Conservation (phyloP, 2,113 vertebrate genomes). For the Danio rerio region DNA sequence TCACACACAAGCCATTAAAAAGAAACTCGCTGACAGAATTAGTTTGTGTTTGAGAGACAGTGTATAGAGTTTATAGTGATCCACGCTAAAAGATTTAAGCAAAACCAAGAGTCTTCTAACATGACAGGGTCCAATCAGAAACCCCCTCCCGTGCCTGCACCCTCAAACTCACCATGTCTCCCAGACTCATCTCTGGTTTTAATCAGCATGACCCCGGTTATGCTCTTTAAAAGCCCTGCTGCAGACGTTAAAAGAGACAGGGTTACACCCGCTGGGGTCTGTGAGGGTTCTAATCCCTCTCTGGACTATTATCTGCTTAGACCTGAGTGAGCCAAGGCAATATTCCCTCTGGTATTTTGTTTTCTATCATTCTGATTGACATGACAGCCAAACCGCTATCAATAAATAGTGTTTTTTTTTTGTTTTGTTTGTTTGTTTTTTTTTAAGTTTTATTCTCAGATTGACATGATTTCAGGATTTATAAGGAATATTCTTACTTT, state of each 20-base stretch:
- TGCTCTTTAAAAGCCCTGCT: constrained; percentile 54
- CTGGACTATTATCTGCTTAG: constrained; percentile 70
- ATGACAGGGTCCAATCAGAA: constrained; percentile 32
- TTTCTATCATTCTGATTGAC: constrained; percentile 2
- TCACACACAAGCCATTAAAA: constrained; percentile 23
- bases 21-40: neutral
- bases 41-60: neutral
- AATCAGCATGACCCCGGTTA: constrained; percentile 57
- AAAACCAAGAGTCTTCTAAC: constrained; percentile 37
- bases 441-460: too few relatives aligned
- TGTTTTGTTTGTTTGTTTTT: too few relatives aligned
- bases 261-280: constrained; percentile 55
- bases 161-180: neutral
- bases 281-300: constrained; percentile 70
- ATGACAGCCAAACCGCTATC: neutral
- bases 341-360: constrained; percentile 44
- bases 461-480: too few relatives aligned
- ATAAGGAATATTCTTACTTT: too few relatives aligned
- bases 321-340: constrained; percentile 37
- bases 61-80: constrained; percentile 3
- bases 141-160: neutral
- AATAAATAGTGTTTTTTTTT: neutral
- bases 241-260: constrained; percentile 51
- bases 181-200: constrained; percentile 43
- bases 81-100: too few relatives aligned